A percentile compares a stretch with the other conserved stretches of the same genome.
These are phyloP conservation scores for Allygus modestus DNA, from an alignment of 2,888 invertebrate genomes.

Conservation along the genomic window DNA sequence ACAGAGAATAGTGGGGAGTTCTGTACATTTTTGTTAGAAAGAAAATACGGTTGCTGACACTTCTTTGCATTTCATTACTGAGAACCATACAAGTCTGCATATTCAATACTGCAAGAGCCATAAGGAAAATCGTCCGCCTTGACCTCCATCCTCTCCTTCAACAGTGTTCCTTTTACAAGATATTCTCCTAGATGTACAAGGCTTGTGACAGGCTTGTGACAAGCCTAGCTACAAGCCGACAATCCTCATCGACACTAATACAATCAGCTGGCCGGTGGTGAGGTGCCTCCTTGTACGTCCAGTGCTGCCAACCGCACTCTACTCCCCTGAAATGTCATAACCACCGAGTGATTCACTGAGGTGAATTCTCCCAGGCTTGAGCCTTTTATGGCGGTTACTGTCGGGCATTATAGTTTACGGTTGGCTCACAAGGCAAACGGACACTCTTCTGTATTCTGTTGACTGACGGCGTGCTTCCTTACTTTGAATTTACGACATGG, in stretches of 20 bases:
- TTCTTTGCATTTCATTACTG: too few relatives aligned
- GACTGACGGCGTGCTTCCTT: background rate
- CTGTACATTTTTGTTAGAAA: too few relatives aligned
- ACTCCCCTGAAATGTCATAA: background rate
- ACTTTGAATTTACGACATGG: background rate
- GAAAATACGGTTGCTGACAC: too few relatives aligned
- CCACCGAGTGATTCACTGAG: constrained; percentile 9
- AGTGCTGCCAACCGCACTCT: background rate
- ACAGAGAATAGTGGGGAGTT: too few relatives aligned
- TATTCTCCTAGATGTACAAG: background rate
- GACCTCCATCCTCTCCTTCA: background rate
- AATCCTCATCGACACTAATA: background rate
- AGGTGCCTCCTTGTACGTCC: background rate
- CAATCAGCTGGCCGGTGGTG: background rate
- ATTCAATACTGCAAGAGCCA: background rate
- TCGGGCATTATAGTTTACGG: background rate
- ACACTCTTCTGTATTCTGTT: background rate
- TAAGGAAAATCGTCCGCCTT: background rate
- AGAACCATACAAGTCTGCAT: too few relatives aligned
- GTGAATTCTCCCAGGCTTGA: constrained; percentile 19
- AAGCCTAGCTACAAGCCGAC: background rate
- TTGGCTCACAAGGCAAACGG: background rate
- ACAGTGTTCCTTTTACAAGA: background rate
- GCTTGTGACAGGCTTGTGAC: constrained; percentile 11
- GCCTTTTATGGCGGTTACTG: constrained; percentile 24